Conservation (phyloP, 2,888 invertebrate species). For the Dione juno region DNA sequence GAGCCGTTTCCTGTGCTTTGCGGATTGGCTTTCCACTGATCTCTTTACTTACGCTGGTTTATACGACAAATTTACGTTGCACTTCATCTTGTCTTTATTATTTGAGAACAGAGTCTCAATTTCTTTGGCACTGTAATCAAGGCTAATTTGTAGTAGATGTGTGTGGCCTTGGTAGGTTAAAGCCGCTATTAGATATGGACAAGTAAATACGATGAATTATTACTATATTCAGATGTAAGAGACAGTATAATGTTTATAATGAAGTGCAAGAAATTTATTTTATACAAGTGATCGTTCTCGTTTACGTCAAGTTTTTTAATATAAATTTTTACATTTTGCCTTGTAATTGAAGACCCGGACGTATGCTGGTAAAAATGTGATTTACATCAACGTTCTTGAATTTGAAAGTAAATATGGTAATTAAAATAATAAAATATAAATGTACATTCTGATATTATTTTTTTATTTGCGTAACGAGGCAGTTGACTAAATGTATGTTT, state of each 20-base stretch:
- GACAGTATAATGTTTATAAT: slow-evolving; percentile 20
- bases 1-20: slow-evolving; percentile 56
- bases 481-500: no score
- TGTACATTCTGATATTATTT: no score
- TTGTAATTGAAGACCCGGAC: neutral
- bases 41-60: slow-evolving; percentile 57
- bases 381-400: neutral
- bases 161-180: slow-evolving; percentile 44
- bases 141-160: slow-evolving; percentile 29
- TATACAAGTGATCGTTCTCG: neutral
- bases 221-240: slow-evolving; percentile 32
- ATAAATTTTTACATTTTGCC: neutral
- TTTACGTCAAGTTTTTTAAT: slow-evolving; percentile 9
- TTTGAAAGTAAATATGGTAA: neutral
- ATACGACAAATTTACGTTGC: slow-evolving; percentile 43
- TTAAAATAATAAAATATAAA: neutral
- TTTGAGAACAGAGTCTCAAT: slow-evolving; percentile 33
- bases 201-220: slow-evolving; percentile 38
- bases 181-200: slow-evolving; percentile 32
- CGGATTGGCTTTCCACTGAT: slow-evolving; percentile 59
- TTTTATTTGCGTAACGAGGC: no score
- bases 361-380: slow-evolving; percentile 4
- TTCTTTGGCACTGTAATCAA: slow-evolving; percentile 26
- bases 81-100: slow-evolving; percentile 33
- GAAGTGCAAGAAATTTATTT: slow-evolving; percentile 18